Evolutionary conservation across 2,888 invertebrate genomes (phyloP), one percentile per base, ranked within the genome.

Genomic region (Julus scandinavius): DNA sequence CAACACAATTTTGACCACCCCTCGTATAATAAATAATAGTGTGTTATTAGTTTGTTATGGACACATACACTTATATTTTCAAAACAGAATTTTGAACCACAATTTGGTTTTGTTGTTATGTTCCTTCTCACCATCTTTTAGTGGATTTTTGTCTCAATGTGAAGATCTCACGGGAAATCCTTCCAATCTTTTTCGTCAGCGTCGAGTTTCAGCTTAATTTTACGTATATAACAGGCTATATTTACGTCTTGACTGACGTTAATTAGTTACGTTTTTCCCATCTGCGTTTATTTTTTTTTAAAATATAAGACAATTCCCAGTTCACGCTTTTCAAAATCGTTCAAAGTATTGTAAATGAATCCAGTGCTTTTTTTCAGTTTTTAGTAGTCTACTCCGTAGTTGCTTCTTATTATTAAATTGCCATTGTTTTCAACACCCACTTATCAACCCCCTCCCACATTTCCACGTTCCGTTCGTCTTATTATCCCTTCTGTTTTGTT

Each of bases 211-310:
- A 38, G 29, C 80, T 80, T 80, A 80, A 80, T 80, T 80, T 80
- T 38, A 80, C 29, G 80, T 29, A 11, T 29, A 11, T 29, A 13
- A 29, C 38, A 38, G 80, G 80, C 29, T 80, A 80, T 38, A 29
- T 80, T 80, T 80, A 80, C 80, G 38, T 80, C 80, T 20, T 80
- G 80, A 80, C 80, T 80, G 80, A 80, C 80, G 80, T 80, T 80
- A 80, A 80, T 80, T 80, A 80, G 80, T 13, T 80, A 29, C 80
- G 20, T 80, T 80, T 80, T 80, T 80, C 54, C 13, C 29, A 11
- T 2, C 38, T 80, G 13, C n/a, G 20, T 38, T 45, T 13, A n/a
- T 7, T 9, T 80, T 80, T 80, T 11, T 38, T 38, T 0, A 38
- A 29, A 1, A 54, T 11, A 54, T 54, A 80, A 80, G 1, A 9